Evolutionary conservation across 2,113 vertebrate species (phyloP).

Genomic region (Gallinago media): DNA sequence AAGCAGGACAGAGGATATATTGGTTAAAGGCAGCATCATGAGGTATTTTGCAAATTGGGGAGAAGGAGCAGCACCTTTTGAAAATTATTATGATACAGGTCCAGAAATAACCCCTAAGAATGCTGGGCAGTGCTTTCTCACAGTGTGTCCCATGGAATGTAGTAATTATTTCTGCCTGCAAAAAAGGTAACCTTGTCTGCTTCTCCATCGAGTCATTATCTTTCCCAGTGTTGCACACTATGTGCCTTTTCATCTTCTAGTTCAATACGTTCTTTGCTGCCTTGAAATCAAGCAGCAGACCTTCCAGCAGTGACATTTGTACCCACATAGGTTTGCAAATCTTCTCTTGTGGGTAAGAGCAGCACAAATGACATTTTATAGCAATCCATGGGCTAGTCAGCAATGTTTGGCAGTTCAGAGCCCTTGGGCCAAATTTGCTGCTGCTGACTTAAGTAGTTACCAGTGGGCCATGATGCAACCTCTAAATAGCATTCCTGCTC

Average conservation of each 20-base stretch:
- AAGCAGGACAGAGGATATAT: not conserved
- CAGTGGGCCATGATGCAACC: slow-evolving; percentile 12
- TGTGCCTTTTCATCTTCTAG: not conserved
- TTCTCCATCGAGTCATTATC: not conserved
- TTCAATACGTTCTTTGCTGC: not conserved
- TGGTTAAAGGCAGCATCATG: not conserved
- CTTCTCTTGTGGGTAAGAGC: not conserved
- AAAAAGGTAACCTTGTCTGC: not conserved
- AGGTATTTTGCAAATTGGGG: not conserved
- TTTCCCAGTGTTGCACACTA: not conserved
- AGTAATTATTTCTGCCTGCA: not conserved
- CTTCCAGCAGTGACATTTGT: slow-evolving; percentile 40
- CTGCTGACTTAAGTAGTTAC: slow-evolving; percentile 32
- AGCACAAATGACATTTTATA: slow-evolving; percentile 38
- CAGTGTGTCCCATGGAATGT: not conserved
- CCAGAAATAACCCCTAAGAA: not conserved
- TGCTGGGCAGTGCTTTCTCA: not conserved
- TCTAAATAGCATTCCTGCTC: slow-evolving; percentile 4
- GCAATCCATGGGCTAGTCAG: slow-evolving; percentile 26
- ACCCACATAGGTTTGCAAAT: slow-evolving; percentile 18
- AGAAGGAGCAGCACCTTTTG: not conserved
- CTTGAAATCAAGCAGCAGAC: slow-evolving; percentile 10
- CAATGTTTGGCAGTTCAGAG: slow-evolving; percentile 10
- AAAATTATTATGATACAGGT: not conserved
- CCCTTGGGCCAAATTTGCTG: slow-evolving; percentile 37